phyloP scores from a whole-genome alignment of 2,888 invertebrate species.

The Tanytarsus gracilentus region DNA sequence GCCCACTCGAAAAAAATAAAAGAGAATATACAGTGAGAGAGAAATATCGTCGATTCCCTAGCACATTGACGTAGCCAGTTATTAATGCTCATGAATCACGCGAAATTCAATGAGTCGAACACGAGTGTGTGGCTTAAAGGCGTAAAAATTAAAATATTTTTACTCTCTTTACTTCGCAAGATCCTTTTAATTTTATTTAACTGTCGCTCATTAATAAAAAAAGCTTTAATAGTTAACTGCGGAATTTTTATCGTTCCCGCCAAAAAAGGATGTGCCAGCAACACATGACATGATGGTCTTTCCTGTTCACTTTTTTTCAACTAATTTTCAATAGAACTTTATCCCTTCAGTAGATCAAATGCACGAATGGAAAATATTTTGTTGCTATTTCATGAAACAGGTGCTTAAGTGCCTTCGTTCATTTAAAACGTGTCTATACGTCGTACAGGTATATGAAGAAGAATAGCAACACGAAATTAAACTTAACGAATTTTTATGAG shows the following conservation, averaged over 20 bases:
- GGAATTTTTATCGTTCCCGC: no score
- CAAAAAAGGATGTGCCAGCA: no score
- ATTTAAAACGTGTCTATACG: no score
- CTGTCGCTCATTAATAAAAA: no score
- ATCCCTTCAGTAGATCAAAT: slow-evolving; percentile 9
- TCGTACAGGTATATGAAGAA: no score
- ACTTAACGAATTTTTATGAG: slow-evolving; percentile 20
- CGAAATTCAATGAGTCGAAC: neutral
- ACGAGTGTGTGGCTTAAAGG: neutral
- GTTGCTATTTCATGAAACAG: slow-evolving; percentile 7
- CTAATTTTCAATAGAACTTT: neutral
- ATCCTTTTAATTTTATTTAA: neutral
- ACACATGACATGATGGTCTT: no score
- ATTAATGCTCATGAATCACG: slow-evolving; percentile 26
- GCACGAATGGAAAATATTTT: slow-evolving; percentile 5
- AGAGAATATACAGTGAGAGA: neutral
- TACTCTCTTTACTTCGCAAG: neutral
- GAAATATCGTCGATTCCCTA: slow-evolving; percentile 9
- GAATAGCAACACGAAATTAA: slow-evolving; percentile 13
- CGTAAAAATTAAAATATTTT: neutral
- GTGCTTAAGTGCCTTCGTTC: slow-evolving; percentile 20
- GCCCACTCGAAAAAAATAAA: slow-evolving; percentile 2
- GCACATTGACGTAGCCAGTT: neutral
- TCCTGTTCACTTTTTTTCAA: neutral
- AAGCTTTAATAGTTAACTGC: no score